Base-by-base conservation (phyloP, 2,797 vertebrate species). In the Premnoplex brunnescens region DNA sequence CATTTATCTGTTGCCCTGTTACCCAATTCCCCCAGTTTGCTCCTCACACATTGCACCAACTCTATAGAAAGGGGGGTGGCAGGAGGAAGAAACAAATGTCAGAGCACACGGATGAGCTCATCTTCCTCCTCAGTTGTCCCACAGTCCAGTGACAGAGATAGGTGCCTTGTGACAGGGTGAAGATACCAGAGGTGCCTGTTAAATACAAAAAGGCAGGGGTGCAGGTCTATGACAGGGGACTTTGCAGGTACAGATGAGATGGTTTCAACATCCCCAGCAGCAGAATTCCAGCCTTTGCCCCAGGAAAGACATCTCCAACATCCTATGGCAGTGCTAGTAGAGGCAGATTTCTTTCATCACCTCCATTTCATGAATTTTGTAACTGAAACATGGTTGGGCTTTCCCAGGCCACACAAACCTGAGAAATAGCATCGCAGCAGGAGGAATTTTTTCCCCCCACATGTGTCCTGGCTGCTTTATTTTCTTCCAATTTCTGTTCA, bases 41-140 rank as follows among this genome's bases (percentile, higher is more conserved):
- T 12, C 32, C 36, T 88, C 58, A 67, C 26, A 9, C 5, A 3
- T 14, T 52, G 37, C 34, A 44, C 39, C 16, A 59, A 6, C 16
- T 37, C 76, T 51, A 52, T 39, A 68, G 69, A 73, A 82, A 76
- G 19, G 34, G n/a, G 54, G 36, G 8, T 75, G 66, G 36, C n/a
- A 82, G 74, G 69, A 81, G 32, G 41, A 84, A 74, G 62, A 75
- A 90, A 67, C 12, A 46, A 82, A 36, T 22, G 21, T 80, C 54
- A 58, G 39, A 86, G 49, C 46, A 39, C 0, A 1, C 6, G 0
- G 0, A 86, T 71, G 63, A 64, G 26, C 37, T 86, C 66, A 3
- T 10, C 48, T 95, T 89, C 27, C 24, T 91, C 37, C 41, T 83
- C 60, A 69, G 51, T 44, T 69, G 22, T n/a, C 44, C 28, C n/a